phyloP scores from a whole-genome alignment of 2,797 vertebrate genomes.

The Ciconia nigra region DNA sequence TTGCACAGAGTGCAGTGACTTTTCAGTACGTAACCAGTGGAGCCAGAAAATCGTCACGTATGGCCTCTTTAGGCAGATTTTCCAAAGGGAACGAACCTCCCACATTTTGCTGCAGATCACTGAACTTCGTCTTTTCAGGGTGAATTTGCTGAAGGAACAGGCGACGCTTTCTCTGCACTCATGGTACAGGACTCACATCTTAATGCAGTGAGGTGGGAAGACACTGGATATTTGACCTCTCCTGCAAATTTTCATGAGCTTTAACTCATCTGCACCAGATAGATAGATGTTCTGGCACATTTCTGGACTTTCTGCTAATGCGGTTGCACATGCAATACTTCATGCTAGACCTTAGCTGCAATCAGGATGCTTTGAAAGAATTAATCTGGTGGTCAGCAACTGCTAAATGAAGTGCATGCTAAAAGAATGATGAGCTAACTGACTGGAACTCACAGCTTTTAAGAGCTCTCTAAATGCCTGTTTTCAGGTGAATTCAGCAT shows the following conservation, averaged over 20 bases:
- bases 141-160: not conserved
- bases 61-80: not conserved
- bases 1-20: not conserved
- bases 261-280: not conserved
- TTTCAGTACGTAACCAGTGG: not conserved
- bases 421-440: conserved; percentile 17
- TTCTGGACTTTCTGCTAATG: not conserved
- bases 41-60: accelerated
- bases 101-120: not conserved
- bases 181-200: not conserved
- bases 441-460: conserved; percentile 18
- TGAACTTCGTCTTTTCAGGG: not conserved
- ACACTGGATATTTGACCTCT: not conserved
- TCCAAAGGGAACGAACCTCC: not conserved
- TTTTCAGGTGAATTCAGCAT: conserved; percentile 62
- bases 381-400: conserved; percentile 3
- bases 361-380: conserved; percentile 1
- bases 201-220: not conserved
- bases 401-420: conserved; percentile 11
- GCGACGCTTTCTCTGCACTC: accelerated
- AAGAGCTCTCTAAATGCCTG: conserved; percentile 43
- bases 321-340: not conserved
- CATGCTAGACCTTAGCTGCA: not conserved
- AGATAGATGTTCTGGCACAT: not conserved
- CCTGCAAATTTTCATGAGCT: not conserved